Base-by-base conservation (phyloP, 1,140 invertebrate species). In the Caenorhabditis briggsae region DNA sequence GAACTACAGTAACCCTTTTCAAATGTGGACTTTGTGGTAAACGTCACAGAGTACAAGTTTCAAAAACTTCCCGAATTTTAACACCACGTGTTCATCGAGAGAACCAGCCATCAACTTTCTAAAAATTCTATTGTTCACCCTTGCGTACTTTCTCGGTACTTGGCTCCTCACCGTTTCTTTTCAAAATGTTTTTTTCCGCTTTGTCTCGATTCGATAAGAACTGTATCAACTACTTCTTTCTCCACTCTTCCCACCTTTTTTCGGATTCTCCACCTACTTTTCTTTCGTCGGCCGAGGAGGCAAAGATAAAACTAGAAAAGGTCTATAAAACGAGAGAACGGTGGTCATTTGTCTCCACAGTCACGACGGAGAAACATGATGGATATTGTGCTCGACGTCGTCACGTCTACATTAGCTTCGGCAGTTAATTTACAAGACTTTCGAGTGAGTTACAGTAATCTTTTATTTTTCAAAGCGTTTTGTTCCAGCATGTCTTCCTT, bases 401-500 rank as follows among this genome's bases (percentile, higher is more conserved):
- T 50, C 18, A 50, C 70, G n/a, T 50, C 70, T 50, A 50, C 70
- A 23, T 11, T 50, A 25, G 56, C 82, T 20, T 16, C n/a, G 12
- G 41, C 25, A 0, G n/a, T 82, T 2, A 46, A 83, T 83, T 41
- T 83, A 11, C 5, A 58, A 7, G 82, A 83, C 16, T 83, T 83
- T 33, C 16, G 82, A 41, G 82, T 83, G 14, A 46, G 82, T 83
- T 18, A 33, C 18, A 16, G 18, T 58, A 25, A 8, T 43, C 43
- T 6, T 5, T 46, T n/a, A 20, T n/a, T 14, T 74, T 48, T 11
- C 12, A 20, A 16, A 23, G 23, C 2, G 41, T 48, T 48, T 9
- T 25, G 5, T 78, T 84, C 41, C 61, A 87, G 83, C 33, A 33
- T 46, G 9, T 33, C 14, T 61, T 84, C 18, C 65, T 91, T 61